Evolutionary conservation across 2,888 invertebrate genomes (phyloP), one percentile per base, ranked within the genome.

Genomic region (Meandrusa payeni): DNA sequence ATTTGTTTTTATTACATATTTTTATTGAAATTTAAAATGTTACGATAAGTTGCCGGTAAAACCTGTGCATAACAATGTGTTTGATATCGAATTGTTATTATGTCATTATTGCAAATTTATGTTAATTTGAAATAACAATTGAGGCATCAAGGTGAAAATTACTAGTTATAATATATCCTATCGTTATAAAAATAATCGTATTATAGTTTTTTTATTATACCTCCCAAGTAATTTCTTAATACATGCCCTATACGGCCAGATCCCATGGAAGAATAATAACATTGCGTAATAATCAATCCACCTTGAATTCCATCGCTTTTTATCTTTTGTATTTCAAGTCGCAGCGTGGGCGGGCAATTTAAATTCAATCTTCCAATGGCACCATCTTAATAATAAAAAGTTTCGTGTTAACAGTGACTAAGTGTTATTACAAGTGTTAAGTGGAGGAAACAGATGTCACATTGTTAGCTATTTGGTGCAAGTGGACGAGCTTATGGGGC

Each of bases 401-500:
- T 29, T 38, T 23, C 27, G 19, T 33, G 29, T 36, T 36, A 38
- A 22, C 13, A 32, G 27, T 36, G 23, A 22, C 22, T 4, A 5
- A 23, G 28, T 43, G 22, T 29, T 32, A 22, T 32, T n/a, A 32
- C 17, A 33, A 37, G 24, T 32, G 39, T 23, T 17, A 27, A 37
- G 41, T 51, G 45, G 26, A 39, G 11, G 27, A 27, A 37, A 45
- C 48, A 47, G 26, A 49, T 56, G 59, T 56, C 54, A 46, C 39
- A 50, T 54, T 59, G 59, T 55, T 57, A 41, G 41, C 36, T 40
- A 48, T 57, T 57, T 51, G 51, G 47, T 48, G 46, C 24, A 38
- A 39, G 55, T 57, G 59, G 51, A 52, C 69, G 67, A 65, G 78
- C 89, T 65, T 91, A 93, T 93, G 93, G 93, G 93, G 91, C 93